Conservation (phyloP, 2,797 vertebrate genomes). For the Alectoris magna region DNA sequence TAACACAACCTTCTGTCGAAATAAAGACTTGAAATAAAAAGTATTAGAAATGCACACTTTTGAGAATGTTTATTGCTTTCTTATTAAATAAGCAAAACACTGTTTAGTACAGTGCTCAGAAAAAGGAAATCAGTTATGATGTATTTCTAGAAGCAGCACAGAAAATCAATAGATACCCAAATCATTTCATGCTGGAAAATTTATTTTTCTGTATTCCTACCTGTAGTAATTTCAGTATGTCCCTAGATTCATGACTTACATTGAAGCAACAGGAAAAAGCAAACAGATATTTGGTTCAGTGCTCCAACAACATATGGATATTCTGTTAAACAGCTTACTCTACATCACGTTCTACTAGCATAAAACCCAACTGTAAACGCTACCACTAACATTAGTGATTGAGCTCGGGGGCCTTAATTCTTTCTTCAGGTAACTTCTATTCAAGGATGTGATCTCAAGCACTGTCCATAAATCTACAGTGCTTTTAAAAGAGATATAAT, state of each 20-base stretch:
- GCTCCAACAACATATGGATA: background rate
- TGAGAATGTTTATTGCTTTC: background rate
- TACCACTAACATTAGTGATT: background rate
- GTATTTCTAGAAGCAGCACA: background rate
- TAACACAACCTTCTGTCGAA: background rate
- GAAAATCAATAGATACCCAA: background rate
- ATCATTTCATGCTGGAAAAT: background rate
- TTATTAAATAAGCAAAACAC: background rate
- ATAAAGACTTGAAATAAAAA: background rate
- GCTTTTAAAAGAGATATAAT: background rate
- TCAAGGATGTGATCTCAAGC: background rate
- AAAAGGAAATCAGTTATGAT: background rate
- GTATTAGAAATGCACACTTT: background rate
- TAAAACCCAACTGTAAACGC: background rate
- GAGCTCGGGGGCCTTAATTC: no score
- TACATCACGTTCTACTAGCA: background rate
- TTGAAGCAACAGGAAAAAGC: background rate
- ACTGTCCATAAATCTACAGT: background rate
- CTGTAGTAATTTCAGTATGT: background rate
- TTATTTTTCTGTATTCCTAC: background rate
- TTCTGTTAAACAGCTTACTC: background rate
- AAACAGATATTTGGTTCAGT: background rate
- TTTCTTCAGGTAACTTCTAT: background rate
- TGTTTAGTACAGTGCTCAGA: background rate
- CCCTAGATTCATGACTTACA: background rate